A percentile compares a stretch with the other conserved stretches of the same genome.
These are phyloP conservation scores for Malurus splendens DNA, from an alignment of 2,797 vertebrate genomes.

Conservation along the genomic window DNA sequence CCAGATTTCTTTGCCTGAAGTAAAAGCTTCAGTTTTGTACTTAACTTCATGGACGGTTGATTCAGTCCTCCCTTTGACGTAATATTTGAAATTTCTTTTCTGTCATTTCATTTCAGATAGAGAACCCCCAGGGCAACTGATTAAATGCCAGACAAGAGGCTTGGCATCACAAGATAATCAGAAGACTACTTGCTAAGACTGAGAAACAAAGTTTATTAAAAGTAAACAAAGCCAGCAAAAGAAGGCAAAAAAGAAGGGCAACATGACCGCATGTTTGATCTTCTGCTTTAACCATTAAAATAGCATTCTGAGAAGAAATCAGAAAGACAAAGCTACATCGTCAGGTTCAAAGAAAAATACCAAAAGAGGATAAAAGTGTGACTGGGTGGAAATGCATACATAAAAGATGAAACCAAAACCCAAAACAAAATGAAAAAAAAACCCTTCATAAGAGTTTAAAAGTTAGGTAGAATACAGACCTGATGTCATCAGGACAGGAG, in stretches of 20 bases:
- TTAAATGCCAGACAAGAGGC: background rate
- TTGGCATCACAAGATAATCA: background rate
- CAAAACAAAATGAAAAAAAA: background rate
- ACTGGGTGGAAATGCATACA: background rate
- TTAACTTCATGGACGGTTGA: background rate
- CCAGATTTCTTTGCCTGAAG: background rate
- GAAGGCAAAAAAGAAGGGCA: background rate
- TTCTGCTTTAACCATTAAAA: background rate
- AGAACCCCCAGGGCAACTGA: background rate
- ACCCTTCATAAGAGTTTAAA: background rate
- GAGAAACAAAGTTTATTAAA: background rate
- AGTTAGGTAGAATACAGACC: background rate
- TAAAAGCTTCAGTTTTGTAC: background rate
- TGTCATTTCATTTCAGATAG: background rate
- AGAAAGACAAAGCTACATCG: background rate
- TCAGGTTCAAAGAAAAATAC: background rate
- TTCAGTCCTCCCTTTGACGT: background rate
- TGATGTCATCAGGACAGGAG: background rate
- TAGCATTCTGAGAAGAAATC: background rate
- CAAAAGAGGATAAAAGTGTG: background rate
- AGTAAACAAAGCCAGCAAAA: background rate
- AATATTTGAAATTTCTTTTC: background rate
- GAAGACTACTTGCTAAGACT: background rate
- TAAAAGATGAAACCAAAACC: background rate
- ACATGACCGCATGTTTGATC: background rate